phyloP scores from a whole-genome alignment of 2,888 invertebrate genomes.

The Drosophila sordidula region DNA sequence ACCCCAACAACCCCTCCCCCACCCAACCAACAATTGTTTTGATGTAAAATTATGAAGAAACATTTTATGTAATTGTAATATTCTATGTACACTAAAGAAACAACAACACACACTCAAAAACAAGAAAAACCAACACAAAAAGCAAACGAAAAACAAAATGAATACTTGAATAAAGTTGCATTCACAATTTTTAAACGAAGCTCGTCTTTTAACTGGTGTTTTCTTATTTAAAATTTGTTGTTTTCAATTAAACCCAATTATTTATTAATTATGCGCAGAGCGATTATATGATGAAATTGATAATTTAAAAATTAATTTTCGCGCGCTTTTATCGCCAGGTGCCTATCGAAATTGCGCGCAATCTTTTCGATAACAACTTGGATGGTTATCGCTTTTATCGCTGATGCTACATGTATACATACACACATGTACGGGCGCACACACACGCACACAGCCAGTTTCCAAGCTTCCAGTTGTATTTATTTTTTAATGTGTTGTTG shows the following conservation, averaged over 20 bases:
- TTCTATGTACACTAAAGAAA: conserved; percentile 71
- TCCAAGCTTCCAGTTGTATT: conserved; percentile 76
- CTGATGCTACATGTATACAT: conserved; percentile 49
- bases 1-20: conserved; percentile 1
- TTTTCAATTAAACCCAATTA: too few species aligned
- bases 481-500: conserved; percentile 80
- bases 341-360: conserved; percentile 53
- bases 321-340: conserved; percentile 7
- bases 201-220: not conserved
- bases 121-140: conserved; percentile 42
- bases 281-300: too few species aligned
- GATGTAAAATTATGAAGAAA: conserved; percentile 75
- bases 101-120: conserved; percentile 35
- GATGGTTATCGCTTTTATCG: conserved; percentile 39
- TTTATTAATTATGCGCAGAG: too few species aligned
- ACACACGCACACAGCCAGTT: conserved; percentile 58
- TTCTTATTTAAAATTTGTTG: too few species aligned
- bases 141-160: conserved; percentile 62
- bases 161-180: conserved; percentile 84
- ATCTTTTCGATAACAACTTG: conserved; percentile 44
- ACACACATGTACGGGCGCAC: conserved; percentile 61
- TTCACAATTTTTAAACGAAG: conserved; percentile 81
- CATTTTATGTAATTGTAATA: conserved; percentile 78
- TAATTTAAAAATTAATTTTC: not conserved
- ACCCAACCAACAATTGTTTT: conserved; percentile 69